These are phyloP conservation scores for Panthera leo DNA, from an alignment of 2,113 vertebrate genomes.

Conservation along the genomic window DNA sequence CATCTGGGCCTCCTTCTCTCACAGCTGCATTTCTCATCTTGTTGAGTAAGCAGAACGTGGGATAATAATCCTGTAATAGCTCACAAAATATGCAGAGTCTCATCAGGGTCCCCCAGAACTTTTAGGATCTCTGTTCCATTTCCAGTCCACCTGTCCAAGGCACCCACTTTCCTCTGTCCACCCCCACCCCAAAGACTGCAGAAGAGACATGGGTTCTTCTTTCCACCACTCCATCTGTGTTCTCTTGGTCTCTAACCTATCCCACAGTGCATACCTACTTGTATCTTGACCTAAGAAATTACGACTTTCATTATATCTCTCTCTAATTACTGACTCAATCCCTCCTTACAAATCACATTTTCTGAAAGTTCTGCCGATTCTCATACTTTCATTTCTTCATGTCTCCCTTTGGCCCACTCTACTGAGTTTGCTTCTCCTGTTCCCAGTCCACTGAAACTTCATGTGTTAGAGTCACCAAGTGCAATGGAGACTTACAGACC, in stretches of 20 bases:
- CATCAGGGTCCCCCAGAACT: neutral
- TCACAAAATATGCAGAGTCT: neutral
- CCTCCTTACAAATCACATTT: neutral
- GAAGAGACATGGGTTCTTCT: neutral
- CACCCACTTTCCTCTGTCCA: neutral
- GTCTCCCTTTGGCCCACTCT: neutral
- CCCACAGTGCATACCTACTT: neutral
- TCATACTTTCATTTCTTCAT: neutral
- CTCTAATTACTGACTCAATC: no score
- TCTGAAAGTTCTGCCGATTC: neutral
- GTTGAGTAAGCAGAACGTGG: neutral
- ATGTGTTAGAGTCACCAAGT: neutral
- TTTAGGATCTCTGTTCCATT: neutral
- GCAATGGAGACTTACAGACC: neutral
- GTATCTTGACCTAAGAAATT: neutral
- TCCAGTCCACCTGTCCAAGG: neutral
- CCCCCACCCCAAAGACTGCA: accelerated
- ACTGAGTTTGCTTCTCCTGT: neutral
- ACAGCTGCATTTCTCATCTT: neutral
- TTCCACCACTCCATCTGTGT: neutral
- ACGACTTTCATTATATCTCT: accelerated
- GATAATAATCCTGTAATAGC: neutral
- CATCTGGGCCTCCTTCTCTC: neutral
- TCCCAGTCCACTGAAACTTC: neutral
- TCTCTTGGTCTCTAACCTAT: neutral